Percentiles rank a stretch among this genome's conserved stretches.
Evolutionary conservation across 2,113 vertebrate genomes (phyloP).

Genomic region (Chascanopsetta lugubris): DNA sequence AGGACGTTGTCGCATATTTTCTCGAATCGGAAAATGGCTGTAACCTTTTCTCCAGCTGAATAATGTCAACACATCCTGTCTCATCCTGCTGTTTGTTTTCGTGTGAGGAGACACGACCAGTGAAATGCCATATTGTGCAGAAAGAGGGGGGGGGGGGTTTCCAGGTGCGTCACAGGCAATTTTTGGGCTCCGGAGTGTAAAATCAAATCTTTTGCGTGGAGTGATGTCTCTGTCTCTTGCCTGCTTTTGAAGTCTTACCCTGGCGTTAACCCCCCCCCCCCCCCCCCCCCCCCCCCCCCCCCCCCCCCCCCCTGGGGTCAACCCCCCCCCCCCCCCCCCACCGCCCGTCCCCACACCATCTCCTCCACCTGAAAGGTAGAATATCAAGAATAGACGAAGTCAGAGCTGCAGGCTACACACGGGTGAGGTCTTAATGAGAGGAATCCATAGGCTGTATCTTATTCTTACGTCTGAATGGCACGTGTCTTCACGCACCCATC

Average conservation of each 20-base stretch:
- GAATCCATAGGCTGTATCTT: constrained; percentile 1
- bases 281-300: too few relatives aligned
- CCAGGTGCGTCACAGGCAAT: constrained; percentile 35
- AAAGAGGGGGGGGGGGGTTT: constrained; percentile 50
- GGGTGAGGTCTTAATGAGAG: constrained; percentile 23
- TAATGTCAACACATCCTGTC: too few relatives aligned
- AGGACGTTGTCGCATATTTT: constrained; percentile 31
- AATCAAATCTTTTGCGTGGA: constrained; percentile 23
- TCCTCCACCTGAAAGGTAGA: constrained; percentile 25
- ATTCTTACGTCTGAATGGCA: constrained; percentile 11
- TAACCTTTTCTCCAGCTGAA: too few relatives aligned
- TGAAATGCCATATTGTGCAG: constrained; percentile 41
- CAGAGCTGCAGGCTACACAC: constrained; percentile 18
- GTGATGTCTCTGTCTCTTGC: constrained; percentile 37
- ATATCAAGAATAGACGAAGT: constrained; percentile 30
- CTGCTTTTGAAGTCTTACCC: constrained; percentile 6
- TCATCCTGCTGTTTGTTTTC: too few relatives aligned
- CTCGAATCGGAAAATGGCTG: constrained; percentile 26
- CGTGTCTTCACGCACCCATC: background rate
- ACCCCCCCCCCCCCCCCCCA: too few relatives aligned
- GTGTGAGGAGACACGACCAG: constrained; percentile 24
- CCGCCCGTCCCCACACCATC: too few relatives aligned
- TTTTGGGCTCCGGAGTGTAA: constrained; percentile 27
- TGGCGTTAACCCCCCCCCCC: constrained; percentile 19
- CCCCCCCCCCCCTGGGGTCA: too few relatives aligned